Conservation (phyloP, 2,888 invertebrate genomes). For the Drosophila merina region DNA sequence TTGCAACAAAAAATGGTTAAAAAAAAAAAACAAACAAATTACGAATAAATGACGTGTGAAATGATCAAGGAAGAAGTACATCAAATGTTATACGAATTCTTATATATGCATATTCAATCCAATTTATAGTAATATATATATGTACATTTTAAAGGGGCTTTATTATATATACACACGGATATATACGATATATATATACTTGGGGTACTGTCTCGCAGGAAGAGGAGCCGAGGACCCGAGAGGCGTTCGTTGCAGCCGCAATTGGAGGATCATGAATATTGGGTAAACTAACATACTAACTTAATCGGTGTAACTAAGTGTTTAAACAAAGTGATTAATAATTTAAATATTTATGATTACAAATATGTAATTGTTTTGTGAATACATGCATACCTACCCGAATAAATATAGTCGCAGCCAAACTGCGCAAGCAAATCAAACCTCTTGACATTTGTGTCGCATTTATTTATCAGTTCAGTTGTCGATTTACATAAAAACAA, state of each 20-base stretch:
- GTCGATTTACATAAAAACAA: conserved; percentile 25
- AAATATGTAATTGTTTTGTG: conserved; percentile 64
- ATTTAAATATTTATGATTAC: conserved; percentile 44
- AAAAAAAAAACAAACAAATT: conserved; percentile 44
- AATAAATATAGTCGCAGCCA: conserved; percentile 65
- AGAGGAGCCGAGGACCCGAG: conserved; percentile 25
- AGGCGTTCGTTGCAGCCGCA: conserved; percentile 53
- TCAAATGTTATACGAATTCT: conserved; percentile 44
- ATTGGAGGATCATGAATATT: conserved; percentile 27
- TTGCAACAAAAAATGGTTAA: conserved; percentile 38
- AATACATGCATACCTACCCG: conserved; percentile 51
- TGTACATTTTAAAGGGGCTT: conserved; percentile 64
- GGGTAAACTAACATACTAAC: conserved; percentile 34
- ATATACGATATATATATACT: conserved; percentile 32
- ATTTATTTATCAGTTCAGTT: conserved; percentile 13
- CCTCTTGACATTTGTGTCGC: neutral
- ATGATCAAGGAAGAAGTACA: conserved; percentile 46
- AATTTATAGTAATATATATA: conserved; percentile 56
- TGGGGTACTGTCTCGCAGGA: conserved; percentile 42
- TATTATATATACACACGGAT: conserved; percentile 42
- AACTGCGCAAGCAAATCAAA: conserved; percentile 50
- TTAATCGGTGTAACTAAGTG: conserved; percentile 55
- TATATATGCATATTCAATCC: conserved; percentile 61
- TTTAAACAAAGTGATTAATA: conserved; percentile 67
- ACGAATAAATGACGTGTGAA: conserved; percentile 51